Base-by-base conservation (phyloP, 2,113 vertebrate species). In the Apaloderma vittatum region DNA sequence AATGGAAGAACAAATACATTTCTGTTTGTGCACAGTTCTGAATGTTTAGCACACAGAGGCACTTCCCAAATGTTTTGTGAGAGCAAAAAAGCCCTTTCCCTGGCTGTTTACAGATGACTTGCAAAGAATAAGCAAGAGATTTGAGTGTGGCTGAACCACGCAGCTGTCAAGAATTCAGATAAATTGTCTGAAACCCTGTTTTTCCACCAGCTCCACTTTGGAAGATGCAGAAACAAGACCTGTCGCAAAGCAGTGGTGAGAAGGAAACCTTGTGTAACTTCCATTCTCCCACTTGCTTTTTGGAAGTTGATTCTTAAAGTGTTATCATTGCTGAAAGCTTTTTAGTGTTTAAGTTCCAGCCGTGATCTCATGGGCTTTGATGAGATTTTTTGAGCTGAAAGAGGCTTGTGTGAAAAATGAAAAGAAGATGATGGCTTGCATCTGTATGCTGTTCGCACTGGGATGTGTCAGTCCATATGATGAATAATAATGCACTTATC, bases 81-180 rank as follows among this genome's bases (percentile, higher is more conserved):
- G 91, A 95, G 94, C 59, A 97, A 91, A 94, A 94, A 96, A 90
- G 32, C 78, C 71, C 51, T 94, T 94, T 88, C 90, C 85, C 57
- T 70, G 78, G 36, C 88, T 90, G 59, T 93, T 96, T 94, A 90
- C 90, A 96, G 78, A 92, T 94, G 93, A 94, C 79, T 94, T 96
- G 86, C 45, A 77, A 48, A 96, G 94, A 95, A 92, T 90, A 95
- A 96, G 65, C 15, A 27, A 93, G 63, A 82, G 37, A 55, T 73
- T 94, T 0, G 6, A 88, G 92, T 6, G 0, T 62, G 78, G 78
- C 49, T 96, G 95, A 96, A 49, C 52, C 0, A 0, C 90, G 79
- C 43, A 91, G 80, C 92, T 95, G 90, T 79, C 8, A 27, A 71
- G 82, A 75, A 83, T 81, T 80, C 90, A 77, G 72, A 84, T 54